Evolutionary conservation across 2,797 vertebrate species (phyloP).

Genomic region (Channallabes apus): DNA sequence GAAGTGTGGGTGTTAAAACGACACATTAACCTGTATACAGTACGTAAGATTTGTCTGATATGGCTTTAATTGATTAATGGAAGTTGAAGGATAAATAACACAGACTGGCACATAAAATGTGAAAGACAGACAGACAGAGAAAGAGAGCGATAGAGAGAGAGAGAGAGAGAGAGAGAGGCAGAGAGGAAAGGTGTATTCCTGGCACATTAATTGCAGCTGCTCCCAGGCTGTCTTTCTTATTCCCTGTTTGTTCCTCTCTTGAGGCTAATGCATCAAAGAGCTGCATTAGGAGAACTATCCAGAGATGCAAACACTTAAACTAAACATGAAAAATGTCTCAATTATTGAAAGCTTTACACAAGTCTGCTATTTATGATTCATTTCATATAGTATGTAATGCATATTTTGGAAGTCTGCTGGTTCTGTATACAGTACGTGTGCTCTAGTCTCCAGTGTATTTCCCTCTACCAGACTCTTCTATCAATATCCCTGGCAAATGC

Average conservation of each 20-base stretch:
- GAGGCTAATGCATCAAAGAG: slow-evolving; percentile 71
- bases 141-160: background rate
- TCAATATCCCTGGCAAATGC: slow-evolving; percentile 67
- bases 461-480: slow-evolving; percentile 55
- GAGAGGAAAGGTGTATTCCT: slow-evolving; percentile 40
- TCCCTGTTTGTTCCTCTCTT: slow-evolving; percentile 58
- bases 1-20: slow-evolving; percentile 1
- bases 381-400: slow-evolving; percentile 44
- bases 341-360: slow-evolving; percentile 60
- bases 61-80: slow-evolving; percentile 55
- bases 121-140: background rate
- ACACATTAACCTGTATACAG: background rate
- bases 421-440: slow-evolving; percentile 27
- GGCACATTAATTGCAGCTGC: slow-evolving; percentile 46
- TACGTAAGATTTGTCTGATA: slow-evolving; percentile 41
- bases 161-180: background rate
- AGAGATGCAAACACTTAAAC: slow-evolving; percentile 62
- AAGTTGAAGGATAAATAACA: slow-evolving; percentile 29
- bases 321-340: slow-evolving; percentile 56
- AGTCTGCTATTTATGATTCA: slow-evolving; percentile 56
- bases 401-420: slow-evolving; percentile 42
- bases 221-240: slow-evolving; percentile 32
- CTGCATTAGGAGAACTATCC: slow-evolving; percentile 67
- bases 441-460: slow-evolving; percentile 38
- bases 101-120: background rate